These are phyloP conservation scores for Carabus problematicus DNA, from an alignment of 2,888 invertebrate genomes.

Conservation along the genomic window DNA sequence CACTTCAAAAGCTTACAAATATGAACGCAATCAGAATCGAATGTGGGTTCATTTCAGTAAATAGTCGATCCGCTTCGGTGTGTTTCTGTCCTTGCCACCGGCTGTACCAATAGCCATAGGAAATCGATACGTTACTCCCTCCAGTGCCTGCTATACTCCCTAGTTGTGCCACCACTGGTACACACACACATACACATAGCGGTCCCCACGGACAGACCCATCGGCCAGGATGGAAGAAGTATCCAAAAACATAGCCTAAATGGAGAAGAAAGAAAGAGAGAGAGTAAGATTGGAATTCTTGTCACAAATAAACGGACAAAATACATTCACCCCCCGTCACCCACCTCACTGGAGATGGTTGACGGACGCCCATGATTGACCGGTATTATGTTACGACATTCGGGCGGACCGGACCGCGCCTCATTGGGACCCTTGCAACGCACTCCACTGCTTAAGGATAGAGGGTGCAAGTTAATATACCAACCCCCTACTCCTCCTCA, in stretches of 20 bases:
- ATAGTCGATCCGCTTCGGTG: constrained; percentile 50
- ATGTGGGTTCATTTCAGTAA: constrained; percentile 56
- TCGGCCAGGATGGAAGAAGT: background rate
- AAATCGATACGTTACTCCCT: constrained; percentile 32
- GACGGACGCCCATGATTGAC: constrained; percentile 35
- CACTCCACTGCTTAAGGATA: no score
- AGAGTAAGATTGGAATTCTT: constrained; percentile 49
- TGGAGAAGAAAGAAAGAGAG: background rate
- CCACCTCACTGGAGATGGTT: constrained; percentile 33
- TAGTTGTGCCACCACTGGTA: background rate
- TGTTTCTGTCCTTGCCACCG: constrained; percentile 47
- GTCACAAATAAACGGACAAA: constrained; percentile 50
- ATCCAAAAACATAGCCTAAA: background rate
- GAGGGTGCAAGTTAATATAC: no score
- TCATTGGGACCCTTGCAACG: no score
- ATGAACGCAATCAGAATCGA: constrained; percentile 58
- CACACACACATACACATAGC: background rate
- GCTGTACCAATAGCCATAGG: constrained; percentile 33
- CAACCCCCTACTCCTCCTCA: no score
- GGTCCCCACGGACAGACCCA: constrained; percentile 7
- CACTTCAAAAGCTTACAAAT: constrained; percentile 55
- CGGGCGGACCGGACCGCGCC: constrained; percentile 15
- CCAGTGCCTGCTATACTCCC: background rate
- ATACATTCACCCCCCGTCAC: constrained; percentile 44
- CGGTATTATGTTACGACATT: constrained; percentile 36